Conservation (phyloP, 92 coral and sea anemone species). For the Palythoa heliodiscus region DNA sequence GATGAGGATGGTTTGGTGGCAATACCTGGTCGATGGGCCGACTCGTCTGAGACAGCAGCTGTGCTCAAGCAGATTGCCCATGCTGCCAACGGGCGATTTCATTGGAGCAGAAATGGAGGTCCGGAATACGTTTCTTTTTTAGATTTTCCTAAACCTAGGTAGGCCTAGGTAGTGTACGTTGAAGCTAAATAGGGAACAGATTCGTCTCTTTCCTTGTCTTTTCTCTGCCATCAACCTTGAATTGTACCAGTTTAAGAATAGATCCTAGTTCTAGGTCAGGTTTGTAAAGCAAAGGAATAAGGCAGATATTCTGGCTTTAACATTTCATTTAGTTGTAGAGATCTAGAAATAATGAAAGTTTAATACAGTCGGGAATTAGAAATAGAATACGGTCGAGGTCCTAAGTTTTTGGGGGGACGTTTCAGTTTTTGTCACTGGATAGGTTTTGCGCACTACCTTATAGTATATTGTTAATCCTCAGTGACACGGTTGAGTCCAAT, state of each 20-base stretch:
- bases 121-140: not conserved
- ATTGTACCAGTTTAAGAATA: not conserved
- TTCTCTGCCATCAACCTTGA: not conserved
- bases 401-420: no score
- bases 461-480: no score
- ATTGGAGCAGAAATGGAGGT: slow-evolving; percentile 97
- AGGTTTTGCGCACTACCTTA: no score
- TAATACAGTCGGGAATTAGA: no score
- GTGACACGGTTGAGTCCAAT: no score
- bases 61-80: slow-evolving; percentile 83
- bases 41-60: slow-evolving; percentile 82
- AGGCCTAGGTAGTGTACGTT: not conserved
- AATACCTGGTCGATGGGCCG: slow-evolving; percentile 91
- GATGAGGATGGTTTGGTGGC: slow-evolving; percentile 92
- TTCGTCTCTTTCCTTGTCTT: not conserved
- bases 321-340: no score
- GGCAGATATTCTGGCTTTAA: no score
- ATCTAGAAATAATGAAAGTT: no score
- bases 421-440: no score
- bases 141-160: no score
- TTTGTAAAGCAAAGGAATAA: not conserved
- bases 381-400: no score
- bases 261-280: not conserved
- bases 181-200: not conserved
- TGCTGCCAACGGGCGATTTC: slow-evolving; percentile 91